A percentile compares a stretch with the other conserved stretches of the same genome.
Evolutionary conservation across 2,797 vertebrate genomes (phyloP).

Genomic region (Enteromius thamalakanensis): DNA sequence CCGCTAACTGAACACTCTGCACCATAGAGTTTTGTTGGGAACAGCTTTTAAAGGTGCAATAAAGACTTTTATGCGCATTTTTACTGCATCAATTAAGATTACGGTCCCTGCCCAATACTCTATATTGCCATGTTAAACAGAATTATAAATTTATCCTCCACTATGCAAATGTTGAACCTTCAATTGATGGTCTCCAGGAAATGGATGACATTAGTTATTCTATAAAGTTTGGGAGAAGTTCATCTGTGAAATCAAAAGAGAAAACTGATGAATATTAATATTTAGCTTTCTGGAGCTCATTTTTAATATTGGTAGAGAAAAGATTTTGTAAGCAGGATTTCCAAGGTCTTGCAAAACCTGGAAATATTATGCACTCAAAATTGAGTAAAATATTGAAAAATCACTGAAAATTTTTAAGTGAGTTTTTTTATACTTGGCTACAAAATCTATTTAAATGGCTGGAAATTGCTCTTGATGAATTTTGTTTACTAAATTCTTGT

Average conservation of each 20-base stretch:
- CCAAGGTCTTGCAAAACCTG: neutral
- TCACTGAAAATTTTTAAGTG: neutral
- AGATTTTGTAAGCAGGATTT: neutral
- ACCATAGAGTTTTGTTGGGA: slow-evolving; percentile 19
- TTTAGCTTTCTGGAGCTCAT: neutral
- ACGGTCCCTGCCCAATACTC: neutral
- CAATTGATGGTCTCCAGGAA: slow-evolving; percentile 21
- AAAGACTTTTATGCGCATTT: slow-evolving; percentile 27
- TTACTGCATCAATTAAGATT: slow-evolving; percentile 32
- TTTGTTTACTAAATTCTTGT: neutral
- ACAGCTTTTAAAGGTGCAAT: slow-evolving; percentile 32
- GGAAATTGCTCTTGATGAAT: neutral
- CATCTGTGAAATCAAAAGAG: neutral
- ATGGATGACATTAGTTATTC: neutral
- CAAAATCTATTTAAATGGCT: neutral
- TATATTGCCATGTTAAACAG: slow-evolving; percentile 32
- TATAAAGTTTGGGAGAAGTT: slow-evolving; percentile 4
- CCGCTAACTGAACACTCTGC: slow-evolving; percentile 35
- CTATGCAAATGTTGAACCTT: slow-evolving; percentile 32
- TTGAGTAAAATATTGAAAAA: neutral
- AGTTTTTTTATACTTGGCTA: neutral
- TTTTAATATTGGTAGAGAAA: neutral
- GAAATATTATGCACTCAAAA: neutral
- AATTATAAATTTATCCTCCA: slow-evolving; percentile 27
- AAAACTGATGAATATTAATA: slow-evolving; percentile 8